A percentile compares a stretch with the other conserved stretches of the same genome.
Conservation (phyloP, 2,888 invertebrate species). For the Elmis aenea region DNA sequence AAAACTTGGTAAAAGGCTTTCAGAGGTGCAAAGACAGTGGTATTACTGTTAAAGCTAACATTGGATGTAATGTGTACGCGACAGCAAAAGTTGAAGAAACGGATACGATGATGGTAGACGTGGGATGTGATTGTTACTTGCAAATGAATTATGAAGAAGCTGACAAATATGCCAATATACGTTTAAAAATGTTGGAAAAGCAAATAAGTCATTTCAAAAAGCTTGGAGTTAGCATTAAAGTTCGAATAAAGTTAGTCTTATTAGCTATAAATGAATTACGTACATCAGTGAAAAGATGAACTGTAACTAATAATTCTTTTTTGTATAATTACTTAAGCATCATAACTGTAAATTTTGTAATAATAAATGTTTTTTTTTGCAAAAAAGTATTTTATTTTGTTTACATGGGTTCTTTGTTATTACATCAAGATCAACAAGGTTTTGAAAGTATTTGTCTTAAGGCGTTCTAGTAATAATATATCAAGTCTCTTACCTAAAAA, state of each 20-base stretch:
- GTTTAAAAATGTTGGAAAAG: slow-evolving; percentile 36
- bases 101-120: slow-evolving; percentile 33
- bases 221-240: slow-evolving; percentile 42
- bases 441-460: too few relatives aligned
- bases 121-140: slow-evolving; percentile 41
- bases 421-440: too few relatives aligned
- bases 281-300: too few relatives aligned
- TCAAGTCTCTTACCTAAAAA: too few relatives aligned
- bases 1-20: slow-evolving; percentile 33
- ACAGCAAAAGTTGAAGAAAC: slow-evolving; percentile 37
- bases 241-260: slow-evolving; percentile 43
- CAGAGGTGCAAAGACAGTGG: slow-evolving; percentile 35
- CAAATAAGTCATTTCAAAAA: slow-evolving; percentile 41
- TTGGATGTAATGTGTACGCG: slow-evolving; percentile 31
- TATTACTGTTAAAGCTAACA: slow-evolving; percentile 8
- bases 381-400: too few relatives aligned
- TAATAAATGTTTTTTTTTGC: too few relatives aligned
- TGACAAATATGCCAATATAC: slow-evolving; percentile 40
- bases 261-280: slow-evolving; percentile 42
- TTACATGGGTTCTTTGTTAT: too few relatives aligned
- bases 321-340: too few relatives aligned
- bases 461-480: too few relatives aligned
- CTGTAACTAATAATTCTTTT: too few relatives aligned
- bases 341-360: too few relatives aligned
- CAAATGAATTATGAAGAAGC: slow-evolving; percentile 44